These are phyloP conservation scores for Glaucidium brasilianum DNA, from an alignment of 2,113 vertebrate genomes.

Conservation along the genomic window DNA sequence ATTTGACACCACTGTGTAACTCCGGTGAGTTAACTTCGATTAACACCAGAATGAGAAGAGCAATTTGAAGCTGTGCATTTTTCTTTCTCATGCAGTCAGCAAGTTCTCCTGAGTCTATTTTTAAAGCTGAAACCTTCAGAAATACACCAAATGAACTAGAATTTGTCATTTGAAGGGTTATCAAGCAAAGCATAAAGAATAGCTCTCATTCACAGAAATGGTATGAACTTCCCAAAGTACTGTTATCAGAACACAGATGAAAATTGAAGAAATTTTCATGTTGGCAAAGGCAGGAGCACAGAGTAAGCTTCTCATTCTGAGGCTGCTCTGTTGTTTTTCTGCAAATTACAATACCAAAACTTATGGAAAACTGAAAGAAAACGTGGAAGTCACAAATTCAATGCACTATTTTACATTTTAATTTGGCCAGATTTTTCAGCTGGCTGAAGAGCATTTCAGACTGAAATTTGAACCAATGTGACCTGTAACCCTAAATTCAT, in stretches of 20 bases:
- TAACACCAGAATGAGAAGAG: not conserved
- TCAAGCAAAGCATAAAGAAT: not conserved
- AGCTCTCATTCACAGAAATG: not conserved
- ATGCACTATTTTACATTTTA: not conserved
- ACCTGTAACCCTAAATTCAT: not conserved
- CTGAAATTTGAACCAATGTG: not conserved
- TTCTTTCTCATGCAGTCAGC: not conserved
- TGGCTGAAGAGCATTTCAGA: not conserved
- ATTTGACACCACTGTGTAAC: accelerated
- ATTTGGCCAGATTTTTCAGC: not conserved
- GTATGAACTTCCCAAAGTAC: not conserved
- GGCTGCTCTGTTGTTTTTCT: not conserved
- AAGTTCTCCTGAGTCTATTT: not conserved
- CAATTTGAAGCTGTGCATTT: not conserved
- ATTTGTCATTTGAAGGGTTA: not conserved
- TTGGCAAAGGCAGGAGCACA: not conserved
- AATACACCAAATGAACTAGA: not conserved
- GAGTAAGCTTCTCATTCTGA: not conserved
- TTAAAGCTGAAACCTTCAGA: not conserved
- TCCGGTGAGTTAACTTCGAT: not conserved
- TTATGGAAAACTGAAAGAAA: not conserved
- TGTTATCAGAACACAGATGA: not conserved
- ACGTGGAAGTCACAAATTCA: not conserved
- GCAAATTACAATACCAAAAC: not conserved
- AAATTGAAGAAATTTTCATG: not conserved